These are phyloP conservation scores for Venusia cambrica DNA, from an alignment of 2,888 invertebrate genomes.

Conservation along the genomic window DNA sequence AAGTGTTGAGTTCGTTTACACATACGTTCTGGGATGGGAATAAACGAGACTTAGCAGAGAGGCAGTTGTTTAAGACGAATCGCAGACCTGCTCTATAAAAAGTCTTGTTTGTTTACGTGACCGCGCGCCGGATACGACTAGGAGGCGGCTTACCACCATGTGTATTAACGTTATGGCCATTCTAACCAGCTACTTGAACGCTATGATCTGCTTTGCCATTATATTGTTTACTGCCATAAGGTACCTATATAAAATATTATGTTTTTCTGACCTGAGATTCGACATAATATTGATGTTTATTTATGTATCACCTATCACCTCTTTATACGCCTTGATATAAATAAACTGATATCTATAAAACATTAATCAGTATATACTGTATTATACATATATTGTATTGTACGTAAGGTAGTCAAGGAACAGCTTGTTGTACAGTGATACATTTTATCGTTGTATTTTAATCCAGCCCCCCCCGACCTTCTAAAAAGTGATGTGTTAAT, in stretches of 20 bases:
- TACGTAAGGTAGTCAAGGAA: too few species aligned
- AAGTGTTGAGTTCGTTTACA: constrained; percentile 37
- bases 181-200: constrained; percentile 30
- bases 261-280: not conserved
- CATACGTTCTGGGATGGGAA: constrained; percentile 39
- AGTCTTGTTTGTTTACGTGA: constrained; percentile 68
- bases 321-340: too few species aligned
- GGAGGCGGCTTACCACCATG: constrained; percentile 56
- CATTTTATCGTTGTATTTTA: too few species aligned
- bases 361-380: too few species aligned
- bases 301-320: too few species aligned
- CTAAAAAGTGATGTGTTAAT: too few species aligned
- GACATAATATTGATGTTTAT: constrained; percentile 13
- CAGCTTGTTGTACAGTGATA: too few species aligned
- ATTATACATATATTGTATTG: too few species aligned
- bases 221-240: too few species aligned
- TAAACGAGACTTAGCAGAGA: constrained; percentile 44
- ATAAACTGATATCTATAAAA: too few species aligned
- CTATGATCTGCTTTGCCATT: constrained; percentile 3
- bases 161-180: constrained; percentile 54
- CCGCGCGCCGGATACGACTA: constrained; percentile 64
- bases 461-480: too few species aligned
- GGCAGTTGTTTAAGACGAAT: constrained; percentile 55
- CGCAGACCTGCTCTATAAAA: constrained; percentile 71
- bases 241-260: too few species aligned